Percentiles rank a stretch among this genome's conserved stretches.
phyloP scores from a whole-genome alignment of 2,113 vertebrate species.

The Lophochroa leadbeateri region DNA sequence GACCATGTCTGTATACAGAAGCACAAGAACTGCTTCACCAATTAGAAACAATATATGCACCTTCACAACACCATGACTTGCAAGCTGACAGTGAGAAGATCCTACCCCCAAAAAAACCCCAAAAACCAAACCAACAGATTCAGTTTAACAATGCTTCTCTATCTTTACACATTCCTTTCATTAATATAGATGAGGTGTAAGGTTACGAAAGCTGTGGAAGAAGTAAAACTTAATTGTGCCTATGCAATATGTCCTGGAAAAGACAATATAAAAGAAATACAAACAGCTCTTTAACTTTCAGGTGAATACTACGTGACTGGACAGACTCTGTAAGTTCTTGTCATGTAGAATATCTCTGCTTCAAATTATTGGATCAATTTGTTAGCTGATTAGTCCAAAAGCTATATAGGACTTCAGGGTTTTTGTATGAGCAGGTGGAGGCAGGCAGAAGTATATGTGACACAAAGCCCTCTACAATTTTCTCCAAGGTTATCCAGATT shows the following conservation, averaged over 20 bases:
- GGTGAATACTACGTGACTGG: neutral
- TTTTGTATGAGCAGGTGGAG: neutral
- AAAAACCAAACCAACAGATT: neutral
- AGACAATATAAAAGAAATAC: neutral
- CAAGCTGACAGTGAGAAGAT: neutral
- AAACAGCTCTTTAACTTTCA: neutral
- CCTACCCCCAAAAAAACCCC: neutral
- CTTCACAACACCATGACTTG: neutral
- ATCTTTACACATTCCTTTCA: neutral
- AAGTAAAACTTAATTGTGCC: slow-evolving; percentile 2
- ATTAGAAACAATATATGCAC: neutral
- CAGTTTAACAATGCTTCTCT: slow-evolving; percentile 20
- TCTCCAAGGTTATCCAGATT: neutral
- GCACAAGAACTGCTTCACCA: neutral
- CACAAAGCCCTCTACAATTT: neutral
- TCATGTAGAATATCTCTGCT: neutral
- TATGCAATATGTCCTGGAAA: neutral
- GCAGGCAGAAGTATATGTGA: neutral
- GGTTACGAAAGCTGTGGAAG: slow-evolving; percentile 12
- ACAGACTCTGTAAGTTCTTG: neutral
- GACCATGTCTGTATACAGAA: neutral
- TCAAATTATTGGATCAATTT: neutral
- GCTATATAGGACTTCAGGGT: neutral
- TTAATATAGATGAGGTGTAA: slow-evolving; percentile 58
- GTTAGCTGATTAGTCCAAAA: neutral